Percentiles rank a stretch among this genome's conserved stretches.
Conservation (phyloP, 2,797 vertebrate species). For the Holocentrus rufus region DNA sequence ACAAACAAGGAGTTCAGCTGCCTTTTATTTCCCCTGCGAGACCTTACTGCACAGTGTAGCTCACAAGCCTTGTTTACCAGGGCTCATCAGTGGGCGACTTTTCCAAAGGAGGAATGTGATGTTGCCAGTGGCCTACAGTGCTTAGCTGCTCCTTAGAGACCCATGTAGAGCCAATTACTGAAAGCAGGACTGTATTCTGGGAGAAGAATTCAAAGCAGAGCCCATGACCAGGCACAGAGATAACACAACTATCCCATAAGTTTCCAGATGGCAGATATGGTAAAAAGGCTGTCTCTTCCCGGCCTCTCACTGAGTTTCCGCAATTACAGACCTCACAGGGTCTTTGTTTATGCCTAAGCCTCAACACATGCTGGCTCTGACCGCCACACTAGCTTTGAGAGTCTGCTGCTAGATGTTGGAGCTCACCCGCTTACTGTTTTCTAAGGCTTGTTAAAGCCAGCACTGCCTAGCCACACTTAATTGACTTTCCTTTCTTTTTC, state of each 20-base stretch:
- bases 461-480: not conserved
- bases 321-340: slow-evolving; percentile 7
- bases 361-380: slow-evolving; percentile 7
- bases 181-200: slow-evolving; percentile 35
- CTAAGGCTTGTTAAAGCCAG: not conserved
- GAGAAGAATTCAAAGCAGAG: slow-evolving; percentile 29
- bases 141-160: slow-evolving; percentile 5
- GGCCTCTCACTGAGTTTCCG: slow-evolving; percentile 15
- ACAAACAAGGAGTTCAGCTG: slow-evolving; percentile 23
- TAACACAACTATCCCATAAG: slow-evolving; percentile 5
- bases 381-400: slow-evolving; percentile 1
- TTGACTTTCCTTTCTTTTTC: no score
- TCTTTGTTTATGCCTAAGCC: slow-evolving; percentile 12
- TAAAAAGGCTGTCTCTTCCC: not conserved
- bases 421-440: slow-evolving; percentile 8
- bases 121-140: slow-evolving; percentile 2
- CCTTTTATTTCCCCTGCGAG: slow-evolving; percentile 10
- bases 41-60: slow-evolving; percentile 13
- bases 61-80: slow-evolving; percentile 35
- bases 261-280: slow-evolving; percentile 9
- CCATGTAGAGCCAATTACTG: slow-evolving; percentile 42
- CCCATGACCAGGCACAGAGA: slow-evolving; percentile 4
- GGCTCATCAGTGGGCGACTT: slow-evolving; percentile 9
- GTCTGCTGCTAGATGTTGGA: slow-evolving; percentile 1
- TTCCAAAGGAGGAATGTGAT: slow-evolving; percentile 6